Percentiles rank a stretch among this genome's conserved stretches.
Evolutionary conservation across 1,140 invertebrate species (phyloP).

Genomic region (Trissolcus basalis): DNA sequence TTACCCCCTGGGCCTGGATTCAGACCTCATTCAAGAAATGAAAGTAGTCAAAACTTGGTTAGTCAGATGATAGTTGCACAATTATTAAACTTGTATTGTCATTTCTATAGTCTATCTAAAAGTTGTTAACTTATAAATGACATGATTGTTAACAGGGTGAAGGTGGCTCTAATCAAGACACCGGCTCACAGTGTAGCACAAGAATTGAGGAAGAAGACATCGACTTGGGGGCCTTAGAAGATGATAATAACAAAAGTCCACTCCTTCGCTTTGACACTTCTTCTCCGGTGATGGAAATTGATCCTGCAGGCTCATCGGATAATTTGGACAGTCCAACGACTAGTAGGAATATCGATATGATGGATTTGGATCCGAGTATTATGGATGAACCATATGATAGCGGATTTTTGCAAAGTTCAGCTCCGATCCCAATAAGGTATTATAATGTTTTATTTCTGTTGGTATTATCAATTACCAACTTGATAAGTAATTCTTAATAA

Average conservation of each 20-base stretch:
- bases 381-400: slow-evolving; percentile 75
- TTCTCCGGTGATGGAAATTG: slow-evolving; percentile 65
- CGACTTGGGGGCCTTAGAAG: slow-evolving; percentile 67
- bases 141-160: slow-evolving; percentile 59
- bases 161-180: slow-evolving; percentile 67
- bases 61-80: slow-evolving; percentile 44
- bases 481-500: too few relatives aligned
- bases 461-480: too few relatives aligned
- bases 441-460: slow-evolving; percentile 6
- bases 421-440: slow-evolving; percentile 74
- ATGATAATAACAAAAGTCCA: slow-evolving; percentile 58
- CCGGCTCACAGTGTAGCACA: slow-evolving; percentile 74
- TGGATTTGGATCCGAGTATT: slow-evolving; percentile 73
- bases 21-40: slow-evolving; percentile 91
- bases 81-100: neutral
- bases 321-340: slow-evolving; percentile 72
- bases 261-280: slow-evolving; percentile 54
- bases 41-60: slow-evolving; percentile 77
- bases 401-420: slow-evolving; percentile 73
- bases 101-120: too few relatives aligned
- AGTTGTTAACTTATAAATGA: too few relatives aligned
- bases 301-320: slow-evolving; percentile 61
- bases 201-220: slow-evolving; percentile 81
- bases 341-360: slow-evolving; percentile 73
- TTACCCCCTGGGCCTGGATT: slow-evolving; percentile 95